Conservation (phyloP, 2,113 vertebrate genomes). For the Grus americana region DNA sequence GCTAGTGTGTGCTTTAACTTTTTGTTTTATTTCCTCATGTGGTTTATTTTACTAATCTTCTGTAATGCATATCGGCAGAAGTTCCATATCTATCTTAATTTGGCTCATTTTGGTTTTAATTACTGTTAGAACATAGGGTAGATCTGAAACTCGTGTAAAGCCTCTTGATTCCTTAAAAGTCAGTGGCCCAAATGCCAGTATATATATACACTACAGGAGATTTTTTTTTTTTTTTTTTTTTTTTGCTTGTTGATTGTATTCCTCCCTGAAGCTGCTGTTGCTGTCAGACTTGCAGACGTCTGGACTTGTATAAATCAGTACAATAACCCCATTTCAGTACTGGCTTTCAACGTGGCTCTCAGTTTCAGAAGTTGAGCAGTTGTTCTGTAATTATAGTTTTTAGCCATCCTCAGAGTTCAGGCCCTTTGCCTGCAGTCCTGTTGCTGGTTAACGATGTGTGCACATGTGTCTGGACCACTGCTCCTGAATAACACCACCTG, state of each 20-base stretch:
- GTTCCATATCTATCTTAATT: background rate
- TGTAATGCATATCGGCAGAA: background rate
- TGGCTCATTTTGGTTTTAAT: background rate
- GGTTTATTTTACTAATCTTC: slow-evolving; percentile 28
- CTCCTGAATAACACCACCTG: background rate
- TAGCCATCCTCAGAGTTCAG: background rate
- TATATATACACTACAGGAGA: background rate
- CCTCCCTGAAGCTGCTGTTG: background rate
- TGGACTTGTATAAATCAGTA: background rate
- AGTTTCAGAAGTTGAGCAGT: background rate
- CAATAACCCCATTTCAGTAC: background rate
- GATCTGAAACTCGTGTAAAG: background rate
- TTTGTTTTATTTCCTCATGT: slow-evolving; percentile 8
- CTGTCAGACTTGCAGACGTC: background rate
- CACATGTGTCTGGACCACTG: background rate
- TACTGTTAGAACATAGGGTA: background rate
- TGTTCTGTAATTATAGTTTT: background rate
- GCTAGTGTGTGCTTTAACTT: background rate
- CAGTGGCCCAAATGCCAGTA: background rate
- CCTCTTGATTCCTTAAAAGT: background rate
- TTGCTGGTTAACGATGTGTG: accelerated
- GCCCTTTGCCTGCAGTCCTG: background rate
- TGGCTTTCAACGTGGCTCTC: background rate
- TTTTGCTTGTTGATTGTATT: background rate
- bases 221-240: background rate